Evolutionary conservation across 2,888 invertebrate species (phyloP).

Genomic region (Sepioteuthis lessoniana): DNA sequence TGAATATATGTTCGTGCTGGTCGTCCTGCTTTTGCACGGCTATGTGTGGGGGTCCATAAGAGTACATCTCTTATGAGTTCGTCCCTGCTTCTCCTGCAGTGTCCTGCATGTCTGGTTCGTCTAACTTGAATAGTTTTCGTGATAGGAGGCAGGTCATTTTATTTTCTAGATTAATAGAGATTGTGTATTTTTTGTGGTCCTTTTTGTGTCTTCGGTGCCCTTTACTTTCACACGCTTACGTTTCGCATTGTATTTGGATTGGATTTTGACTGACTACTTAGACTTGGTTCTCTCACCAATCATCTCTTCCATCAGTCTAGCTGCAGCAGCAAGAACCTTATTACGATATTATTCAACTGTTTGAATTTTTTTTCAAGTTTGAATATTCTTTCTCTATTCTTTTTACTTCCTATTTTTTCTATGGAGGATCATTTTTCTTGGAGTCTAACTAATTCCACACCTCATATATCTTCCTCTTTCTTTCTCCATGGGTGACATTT

Average conservation of each 20-base stretch:
- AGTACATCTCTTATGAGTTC: too few species aligned
- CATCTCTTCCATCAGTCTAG: background rate
- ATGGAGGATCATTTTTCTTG: background rate
- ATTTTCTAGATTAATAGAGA: too few species aligned
- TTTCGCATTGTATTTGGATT: background rate
- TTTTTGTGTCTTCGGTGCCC: background rate
- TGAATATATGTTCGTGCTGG: too few species aligned
- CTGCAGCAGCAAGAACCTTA: background rate
- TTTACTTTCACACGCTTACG: background rate
- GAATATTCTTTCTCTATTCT: background rate
- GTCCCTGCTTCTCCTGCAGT: too few species aligned
- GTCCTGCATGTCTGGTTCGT: too few species aligned
- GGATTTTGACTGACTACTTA: background rate
- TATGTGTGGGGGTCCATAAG: too few species aligned
- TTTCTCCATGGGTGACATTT: background rate
- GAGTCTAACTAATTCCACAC: slow-evolving; percentile 25
- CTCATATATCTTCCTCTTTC: slow-evolving; percentile 25
- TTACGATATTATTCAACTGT: background rate
- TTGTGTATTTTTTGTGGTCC: background rate
- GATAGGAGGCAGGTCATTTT: too few species aligned
- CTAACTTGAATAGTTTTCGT: too few species aligned
- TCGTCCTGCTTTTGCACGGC: too few species aligned
- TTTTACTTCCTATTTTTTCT: background rate
- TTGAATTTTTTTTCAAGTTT: background rate
- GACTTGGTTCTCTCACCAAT: background rate